Conservation (phyloP, 2,797 vertebrate genomes). For the Xyrichtys novacula region DNA sequence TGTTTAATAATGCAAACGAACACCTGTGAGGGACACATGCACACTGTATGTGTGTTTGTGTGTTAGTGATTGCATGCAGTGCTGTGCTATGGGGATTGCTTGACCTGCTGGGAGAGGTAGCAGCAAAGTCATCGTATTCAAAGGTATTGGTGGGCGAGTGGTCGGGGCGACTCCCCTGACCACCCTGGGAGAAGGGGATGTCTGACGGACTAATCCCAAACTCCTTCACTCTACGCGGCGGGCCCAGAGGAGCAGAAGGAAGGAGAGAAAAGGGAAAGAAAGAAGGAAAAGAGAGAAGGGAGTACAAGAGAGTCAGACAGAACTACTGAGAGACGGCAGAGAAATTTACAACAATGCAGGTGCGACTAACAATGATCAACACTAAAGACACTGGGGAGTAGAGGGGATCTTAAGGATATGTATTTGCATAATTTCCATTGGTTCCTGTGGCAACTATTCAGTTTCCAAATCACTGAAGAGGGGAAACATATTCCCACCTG, state of each 20-base stretch:
- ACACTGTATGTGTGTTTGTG: conserved; percentile 19
- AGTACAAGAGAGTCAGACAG: conserved; percentile 65
- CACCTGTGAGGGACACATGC: conserved; percentile 50
- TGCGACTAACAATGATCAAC: conserved; percentile 2
- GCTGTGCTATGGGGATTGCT: conserved; percentile 65
- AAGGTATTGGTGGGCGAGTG: conserved; percentile 94
- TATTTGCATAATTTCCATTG: neutral
- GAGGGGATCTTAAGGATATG: conserved; percentile 14
- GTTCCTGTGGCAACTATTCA: neutral
- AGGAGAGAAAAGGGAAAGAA: conserved; percentile 63
- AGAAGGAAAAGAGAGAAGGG: conserved; percentile 58
- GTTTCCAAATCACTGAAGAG: neutral
- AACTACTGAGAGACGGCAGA: conserved; percentile 55
- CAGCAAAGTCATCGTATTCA: conserved; percentile 94
- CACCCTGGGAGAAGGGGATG: conserved; percentile 97
- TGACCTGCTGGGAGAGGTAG: conserved; percentile 92
- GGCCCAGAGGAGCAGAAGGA: conserved; percentile 49
- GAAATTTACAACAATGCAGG: conserved; percentile 20
- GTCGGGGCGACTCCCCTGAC: conserved; percentile 93
- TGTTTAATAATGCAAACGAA: conserved; percentile 4
- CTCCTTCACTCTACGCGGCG: conserved; percentile 93
- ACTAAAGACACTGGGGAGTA: conserved; percentile 12
- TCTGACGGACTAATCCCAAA: conserved; percentile 98
- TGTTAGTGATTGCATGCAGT: conserved; percentile 30
- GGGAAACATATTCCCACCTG: conserved; percentile 85